A percentile compares a stretch with the other conserved stretches of the same genome.
Evolutionary conservation across 2,113 vertebrate genomes (phyloP).

Genomic region (Ictidomys tridecemlineatus): DNA sequence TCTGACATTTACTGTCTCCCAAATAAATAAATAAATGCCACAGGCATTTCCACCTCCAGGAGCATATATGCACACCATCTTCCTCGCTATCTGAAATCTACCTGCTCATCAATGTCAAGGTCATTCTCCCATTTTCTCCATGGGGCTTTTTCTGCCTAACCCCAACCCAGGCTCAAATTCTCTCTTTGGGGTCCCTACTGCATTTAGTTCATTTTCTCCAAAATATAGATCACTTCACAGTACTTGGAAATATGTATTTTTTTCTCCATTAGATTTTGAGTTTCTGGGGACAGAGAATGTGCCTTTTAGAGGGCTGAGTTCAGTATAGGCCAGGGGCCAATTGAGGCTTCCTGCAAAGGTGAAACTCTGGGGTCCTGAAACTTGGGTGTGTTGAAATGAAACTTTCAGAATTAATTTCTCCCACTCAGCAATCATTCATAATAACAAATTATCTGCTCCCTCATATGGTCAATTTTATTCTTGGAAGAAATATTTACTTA

Average conservation of each 20-base stretch:
- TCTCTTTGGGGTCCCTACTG: not conserved
- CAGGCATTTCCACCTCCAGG: not conserved
- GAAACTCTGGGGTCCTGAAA: not conserved
- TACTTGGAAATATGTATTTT: not conserved
- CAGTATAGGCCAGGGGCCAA: not conserved
- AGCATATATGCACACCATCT: not conserved
- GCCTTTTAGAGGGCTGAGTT: not conserved
- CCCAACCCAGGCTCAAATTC: not conserved
- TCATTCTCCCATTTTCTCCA: not conserved
- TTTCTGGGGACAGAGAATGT: not conserved
- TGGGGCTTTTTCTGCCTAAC: not conserved
- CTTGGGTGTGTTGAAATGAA: not conserved
- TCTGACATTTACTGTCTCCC: not conserved
- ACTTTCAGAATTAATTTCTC: constrained; percentile 25
- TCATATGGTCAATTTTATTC: not conserved
- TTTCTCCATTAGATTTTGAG: not conserved
- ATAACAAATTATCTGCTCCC: constrained; percentile 15
- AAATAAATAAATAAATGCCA: not conserved
- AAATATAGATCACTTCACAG: not conserved
- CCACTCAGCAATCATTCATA: not conserved
- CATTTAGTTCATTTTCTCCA: constrained; percentile 37
- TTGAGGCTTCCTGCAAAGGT: not conserved
- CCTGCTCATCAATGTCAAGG: not conserved
- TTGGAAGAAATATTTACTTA: constrained; percentile 54
- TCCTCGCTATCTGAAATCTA: not conserved